Base-by-base conservation (phyloP, 2,888 invertebrate species). In the Clivina fossor region DNA sequence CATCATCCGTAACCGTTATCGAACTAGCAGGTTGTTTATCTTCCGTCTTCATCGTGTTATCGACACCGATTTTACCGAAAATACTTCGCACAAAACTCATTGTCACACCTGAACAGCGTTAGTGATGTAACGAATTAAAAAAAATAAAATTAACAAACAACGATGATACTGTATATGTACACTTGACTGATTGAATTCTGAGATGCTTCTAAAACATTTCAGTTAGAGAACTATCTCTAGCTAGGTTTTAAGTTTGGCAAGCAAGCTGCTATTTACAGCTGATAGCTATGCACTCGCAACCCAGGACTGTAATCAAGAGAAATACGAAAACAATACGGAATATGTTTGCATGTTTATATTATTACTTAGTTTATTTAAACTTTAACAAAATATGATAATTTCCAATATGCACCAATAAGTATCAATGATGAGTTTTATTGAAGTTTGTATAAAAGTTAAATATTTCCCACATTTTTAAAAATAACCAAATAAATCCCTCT, bases 51-150 rank as follows among this genome's bases (percentile, higher is more conserved):
- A 44, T 44, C 19, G 30, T 19, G 22, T 15, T 47, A 2, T 47
- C 47, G 11, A 7, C 47, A 22, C 33, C 20, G 63, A 69, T 68
- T 64, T 68, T 69, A 49, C 66, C 66, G 62, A 73, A 71, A 57
- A 73, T 71, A 61, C 67, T 71, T 60, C 67, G 71, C 53, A 72
- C 71, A 61, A 73, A 73, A 69, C 72, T 72, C 73, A 73, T 73
- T 40, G 30, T 49, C 38, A 40, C 28, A 40, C 30, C 15, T 18
- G 35, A 13, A 20, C 18, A 37, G 30, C 30, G 33, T 15, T n/a
- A n/a, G 11, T 13, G 24, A 40, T 11, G 40, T n/a, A 40, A 4
- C 16, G n/a, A 15, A 11, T 19, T 19, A 41, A 22, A 32, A 19
- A 22, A 33, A 47, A 47, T 47, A 33, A 47, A 47, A 15, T 41